Base-by-base conservation (phyloP, 2,797 vertebrate species). In the Aphelocoma californica region DNA sequence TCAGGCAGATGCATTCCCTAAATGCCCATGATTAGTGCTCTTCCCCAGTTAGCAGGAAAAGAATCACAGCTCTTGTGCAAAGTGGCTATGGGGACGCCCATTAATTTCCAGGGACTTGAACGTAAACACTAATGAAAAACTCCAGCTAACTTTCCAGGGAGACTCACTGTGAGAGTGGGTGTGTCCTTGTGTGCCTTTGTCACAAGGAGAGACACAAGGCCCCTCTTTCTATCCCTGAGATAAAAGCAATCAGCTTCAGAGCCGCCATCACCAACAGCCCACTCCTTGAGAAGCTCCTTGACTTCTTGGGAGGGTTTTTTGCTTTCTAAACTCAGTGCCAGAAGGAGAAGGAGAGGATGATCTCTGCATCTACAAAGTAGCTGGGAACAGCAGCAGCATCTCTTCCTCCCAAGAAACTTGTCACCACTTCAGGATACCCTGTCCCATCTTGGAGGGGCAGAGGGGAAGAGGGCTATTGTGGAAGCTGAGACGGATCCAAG, bases 111-210 rank as follows among this genome's bases (percentile, higher is more conserved):
- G 1, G 11, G 62, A 70, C 58, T 80, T 62, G 77, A 95, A 90
- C 20, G 19, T 56, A 97, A 97, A 96, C 66, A 94, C 42, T 26
- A 64, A 88, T 62, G 36, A 86, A 96, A 88, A 51, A n/a, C 58
- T 86, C 53, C 64, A 6, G 2, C 38, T 93, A 28, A 54, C 29
- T 80, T 92, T 90, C 64, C 56, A 86, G 44, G 65, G 56, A 85
- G 19, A 32, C 7, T 62, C 4, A 2, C 29, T 78, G 28, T 29
- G 21, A 14, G 7, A 4, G 14, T 1, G 0, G 10, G 8, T 3
- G 8, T 31, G 31, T 58, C 42, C 18, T 25, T 72, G 11, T 12
- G 13, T 32, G 48, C 11, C 48, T 87, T 83, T 71, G 25, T 34
- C 51, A 51, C 28, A 14, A 61, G 34, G 38, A 84, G 31, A 81